Evolutionary conservation across 2,888 invertebrate genomes (phyloP), one percentile per base, ranked within the genome.

Genomic region (Orthonevra nobilis): DNA sequence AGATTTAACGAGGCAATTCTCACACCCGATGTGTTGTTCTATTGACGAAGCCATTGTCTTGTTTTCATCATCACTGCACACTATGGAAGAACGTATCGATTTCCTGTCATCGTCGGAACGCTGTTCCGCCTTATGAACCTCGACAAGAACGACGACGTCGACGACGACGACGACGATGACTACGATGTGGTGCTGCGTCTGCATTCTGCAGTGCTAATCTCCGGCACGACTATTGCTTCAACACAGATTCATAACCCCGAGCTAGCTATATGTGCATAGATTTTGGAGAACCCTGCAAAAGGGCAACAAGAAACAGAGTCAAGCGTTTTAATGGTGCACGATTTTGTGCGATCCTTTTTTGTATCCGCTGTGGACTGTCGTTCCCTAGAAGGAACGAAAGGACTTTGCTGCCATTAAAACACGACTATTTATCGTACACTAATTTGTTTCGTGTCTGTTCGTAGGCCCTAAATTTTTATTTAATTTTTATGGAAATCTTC

Each of bases 191-290:
- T 15, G 23, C 58, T 36, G 46, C 34, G 63, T 63, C 63, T 69
- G 75, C 69, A 69, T 69, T 69, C n/a, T 75, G 75, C 63, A 75
- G 63, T 69, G 69, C 56, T 75, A 75, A 75, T 75, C 75, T 75
- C 15, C 46, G 15, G 70, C 77, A 72, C 77, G 77, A 77, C 77
- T 46, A 19, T 52, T 52, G 44, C 34, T 38, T 40, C 42, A 4
- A 36, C 58, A 73, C 50, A 46, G 48, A 63, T 48, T 63, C 64
- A 28, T 54, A 30, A 42, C 44, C 58, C 52, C 38, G 40, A 28
- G 3, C 15, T 48, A 26, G n/a, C n/a, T n/a, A n/a, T n/a, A n/a
- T n/a, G n/a, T n/a, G n/a, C n/a, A n/a, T n/a, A n/a, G 23, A 23
- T 23, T 23, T 23, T 23, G 34, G 42, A 30, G 42, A 58, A 12